These are phyloP conservation scores for Caenorhabditis auriculariae DNA, from an alignment of 2,888 invertebrate genomes.

Conservation along the genomic window DNA sequence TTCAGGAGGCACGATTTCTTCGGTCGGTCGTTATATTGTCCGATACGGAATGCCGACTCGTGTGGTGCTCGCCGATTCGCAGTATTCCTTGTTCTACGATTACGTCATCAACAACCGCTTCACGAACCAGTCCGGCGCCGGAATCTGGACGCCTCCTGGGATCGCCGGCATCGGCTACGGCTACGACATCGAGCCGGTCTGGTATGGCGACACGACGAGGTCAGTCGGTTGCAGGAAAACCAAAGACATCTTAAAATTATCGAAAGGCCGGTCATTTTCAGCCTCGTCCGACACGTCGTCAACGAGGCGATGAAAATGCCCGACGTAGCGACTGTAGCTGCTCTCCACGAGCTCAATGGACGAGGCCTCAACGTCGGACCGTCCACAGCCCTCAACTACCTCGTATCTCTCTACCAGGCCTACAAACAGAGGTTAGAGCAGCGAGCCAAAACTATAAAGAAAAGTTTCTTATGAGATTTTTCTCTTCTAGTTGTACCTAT, in stretches of 20 bases:
- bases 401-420: constrained; percentile 42
- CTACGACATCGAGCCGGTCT: constrained; percentile 40
- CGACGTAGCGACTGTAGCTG: constrained; percentile 53
- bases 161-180: constrained; percentile 57
- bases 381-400: constrained; percentile 43
- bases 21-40: constrained; percentile 52
- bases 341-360: constrained; percentile 36
- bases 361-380: constrained; percentile 38
- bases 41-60: constrained; percentile 45
- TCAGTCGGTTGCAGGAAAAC: neutral
- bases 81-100: constrained; percentile 54
- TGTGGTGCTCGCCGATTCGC: constrained; percentile 51
- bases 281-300: constrained; percentile 47
- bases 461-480: too few relatives aligned
- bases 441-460: too few relatives aligned
- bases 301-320: constrained; percentile 54
- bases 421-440: constrained; percentile 27
- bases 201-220: constrained; percentile 41
- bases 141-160: constrained; percentile 49
- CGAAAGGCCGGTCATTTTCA: constrained; percentile 10
- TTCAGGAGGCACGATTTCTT: constrained; percentile 49
- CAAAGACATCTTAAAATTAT: neutral
- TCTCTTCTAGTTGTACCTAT: too few relatives aligned
- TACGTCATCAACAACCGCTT: constrained; percentile 46
- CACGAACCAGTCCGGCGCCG: constrained; percentile 44